These are phyloP conservation scores for Hestina assimilis DNA, from an alignment of 1,140 invertebrate genomes.

Conservation along the genomic window DNA sequence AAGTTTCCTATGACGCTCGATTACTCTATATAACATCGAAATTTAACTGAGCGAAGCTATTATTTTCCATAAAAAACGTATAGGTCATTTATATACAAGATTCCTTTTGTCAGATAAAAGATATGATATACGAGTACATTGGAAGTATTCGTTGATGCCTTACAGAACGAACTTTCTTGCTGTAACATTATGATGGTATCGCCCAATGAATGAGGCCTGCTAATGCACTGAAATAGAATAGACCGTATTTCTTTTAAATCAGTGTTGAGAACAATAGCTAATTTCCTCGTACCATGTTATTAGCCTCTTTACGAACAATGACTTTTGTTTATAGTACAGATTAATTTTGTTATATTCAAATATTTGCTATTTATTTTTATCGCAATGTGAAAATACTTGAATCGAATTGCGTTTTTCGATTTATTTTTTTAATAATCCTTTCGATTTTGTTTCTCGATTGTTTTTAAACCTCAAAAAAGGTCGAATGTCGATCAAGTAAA, in stretches of 20 bases:
- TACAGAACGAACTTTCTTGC: slow-evolving; percentile 2
- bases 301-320: slow-evolving; percentile 46
- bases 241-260: slow-evolving; percentile 44
- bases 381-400: too few relatives aligned
- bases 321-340: slow-evolving; percentile 17
- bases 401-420: too few relatives aligned
- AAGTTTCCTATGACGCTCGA: too few relatives aligned
- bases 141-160: neutral
- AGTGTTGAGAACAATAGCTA: slow-evolving; percentile 51
- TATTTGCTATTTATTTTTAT: too few relatives aligned
- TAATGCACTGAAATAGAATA: slow-evolving; percentile 31
- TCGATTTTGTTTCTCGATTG: slow-evolving; percentile 3
- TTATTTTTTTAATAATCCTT: too few relatives aligned
- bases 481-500: slow-evolving; percentile 17
- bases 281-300: slow-evolving; percentile 48
- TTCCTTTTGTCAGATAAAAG: neutral
- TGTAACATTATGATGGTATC: neutral
- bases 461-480: neutral
- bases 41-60: too few relatives aligned
- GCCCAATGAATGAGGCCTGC: slow-evolving; percentile 3
- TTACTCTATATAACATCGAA: too few relatives aligned
- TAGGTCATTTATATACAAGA: neutral
- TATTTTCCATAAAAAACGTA: neutral
- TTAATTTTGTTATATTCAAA: too few relatives aligned
- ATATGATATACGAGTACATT: neutral